Evolutionary conservation across 2,113 vertebrate species (phyloP), one percentile per base, ranked within the genome.

Genomic region (Sarotherodon lohbergeri): DNA sequence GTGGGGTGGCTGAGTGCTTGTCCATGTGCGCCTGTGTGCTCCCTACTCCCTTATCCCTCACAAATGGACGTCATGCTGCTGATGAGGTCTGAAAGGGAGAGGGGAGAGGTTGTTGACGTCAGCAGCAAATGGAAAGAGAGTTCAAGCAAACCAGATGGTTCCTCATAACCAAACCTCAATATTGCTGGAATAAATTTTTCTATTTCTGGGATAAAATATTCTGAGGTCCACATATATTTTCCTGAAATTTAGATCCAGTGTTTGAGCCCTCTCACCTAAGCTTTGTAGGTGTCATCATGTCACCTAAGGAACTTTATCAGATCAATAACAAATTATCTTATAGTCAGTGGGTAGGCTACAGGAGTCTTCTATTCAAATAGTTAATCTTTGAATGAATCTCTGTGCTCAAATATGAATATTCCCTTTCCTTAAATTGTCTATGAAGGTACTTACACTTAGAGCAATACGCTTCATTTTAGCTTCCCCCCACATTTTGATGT

Each of bases 61-160:
- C 89, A 89, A 91, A 90, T 86, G 84, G 92, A 91, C 63, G 63
- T 90, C 89, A 88, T 82, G 88, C 89, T 83, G 88, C 50, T 90
- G 84, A 87, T 92, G 82, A 91, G 63, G 80, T 68, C 80, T 85
- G 66, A 93, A 79, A 81, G 61, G 83, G 36, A 78, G 14, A 73
- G 80, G 81, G 76, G 63, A 83, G 41, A 90, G 59, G 63, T 43
- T 80, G 78, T 83, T 90, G 89, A 91, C 88, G 81, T 92, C 91
- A 91, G 59, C 43, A 32, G 88, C 56, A 87, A 89, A 89, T 52
- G 63, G 39, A 86, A 43, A 17, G 39, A 52, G 7, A 39, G 24
- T 88, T 66, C 22, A 56, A 39, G 48, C 46, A 71, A 46, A 90
- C 19, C 34, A 88, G 83, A 34, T 71, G 66, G 54, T 66, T 50